Percentiles rank a stretch among this genome's conserved stretches.
phyloP scores from a whole-genome alignment of 2,113 vertebrate genomes.

The Lepidothrix coronata region DNA sequence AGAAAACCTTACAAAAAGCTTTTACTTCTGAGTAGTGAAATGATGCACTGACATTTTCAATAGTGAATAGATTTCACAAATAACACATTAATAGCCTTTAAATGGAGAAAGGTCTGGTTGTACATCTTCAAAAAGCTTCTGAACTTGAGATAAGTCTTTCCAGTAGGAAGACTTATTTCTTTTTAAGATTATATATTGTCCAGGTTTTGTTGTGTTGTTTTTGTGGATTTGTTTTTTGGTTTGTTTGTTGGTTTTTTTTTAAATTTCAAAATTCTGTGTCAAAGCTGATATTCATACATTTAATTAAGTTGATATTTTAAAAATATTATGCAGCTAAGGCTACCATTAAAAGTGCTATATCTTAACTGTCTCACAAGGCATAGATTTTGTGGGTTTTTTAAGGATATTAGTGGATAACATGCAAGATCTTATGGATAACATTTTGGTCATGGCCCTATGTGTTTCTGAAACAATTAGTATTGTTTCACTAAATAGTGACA shows the following conservation, averaged over 20 bases:
- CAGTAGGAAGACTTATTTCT: background rate
- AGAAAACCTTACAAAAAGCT: conserved; percentile 23
- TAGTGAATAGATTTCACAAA: conserved; percentile 35
- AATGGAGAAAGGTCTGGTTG: conserved; percentile 5
- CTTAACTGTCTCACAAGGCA: background rate
- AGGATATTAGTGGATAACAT: background rate
- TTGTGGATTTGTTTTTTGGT: too few species aligned
- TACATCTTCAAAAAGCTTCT: conserved; percentile 5
- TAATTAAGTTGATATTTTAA: background rate
- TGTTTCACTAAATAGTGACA: background rate
- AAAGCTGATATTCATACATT: background rate
- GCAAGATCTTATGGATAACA: background rate
- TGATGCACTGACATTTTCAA: conserved; percentile 49
- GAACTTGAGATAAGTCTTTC: background rate
- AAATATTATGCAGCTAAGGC: background rate
- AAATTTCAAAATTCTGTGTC: background rate
- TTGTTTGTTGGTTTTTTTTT: background rate
- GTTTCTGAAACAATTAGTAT: background rate
- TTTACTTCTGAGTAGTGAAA: conserved; percentile 34
- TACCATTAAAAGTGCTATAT: background rate
- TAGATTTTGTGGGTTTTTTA: background rate
- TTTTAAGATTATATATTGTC: background rate
- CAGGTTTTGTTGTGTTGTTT: background rate
- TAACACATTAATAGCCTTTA: conserved; percentile 25
- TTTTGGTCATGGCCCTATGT: background rate